Base-by-base conservation (phyloP, 1,140 invertebrate genomes). In the Planococcus citri region DNA sequence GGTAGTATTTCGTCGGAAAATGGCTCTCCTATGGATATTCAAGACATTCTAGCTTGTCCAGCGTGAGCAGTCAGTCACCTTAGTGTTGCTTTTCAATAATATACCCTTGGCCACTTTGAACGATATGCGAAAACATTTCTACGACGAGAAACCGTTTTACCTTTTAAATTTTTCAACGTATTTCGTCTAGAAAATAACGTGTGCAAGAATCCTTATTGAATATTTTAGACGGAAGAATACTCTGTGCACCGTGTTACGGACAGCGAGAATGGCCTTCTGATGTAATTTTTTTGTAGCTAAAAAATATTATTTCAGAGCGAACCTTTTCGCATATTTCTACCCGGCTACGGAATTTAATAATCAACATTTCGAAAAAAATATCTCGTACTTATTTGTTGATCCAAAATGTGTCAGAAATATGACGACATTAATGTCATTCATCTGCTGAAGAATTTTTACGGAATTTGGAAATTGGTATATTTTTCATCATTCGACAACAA, bases 81-180 rank as follows among this genome's bases (percentile, higher is more conserved):
- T 64, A 64, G 60, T 64, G 8, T 64, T 64, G 60, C 25, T 64
- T 64, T 64, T 64, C 60, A 64, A 64, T 64, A 64, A 64, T 64
- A 25, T 64, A 64, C 60, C 60, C 60, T 64, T 20, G 60, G 25
- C 60, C 60, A 64, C 60, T 64, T 25, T 2, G 25, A 25, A 64
- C 60, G 21, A 64, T 25, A 64, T 64, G 60, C 60, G 60, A 64
- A 64, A 64, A 64, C 60, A 64, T 64, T 64, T 64, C 60, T 12
- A 64, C 21, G 25, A 27, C 60, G 25, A 27, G 60, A 9, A 64
- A 64, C 22, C 60, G 17, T 64, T 64, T 64, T 64, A 64, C 60
- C 60, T 64, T 64, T 64, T 64, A 64, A 64, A 64, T 64, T 64
- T 64, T 64, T 64, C 60, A 64, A 64, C 60, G 60, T 64, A 64